A percentile compares a stretch with the other conserved stretches of the same genome.
These are phyloP conservation scores for Micrasema minimum DNA, from an alignment of 1,140 invertebrate species.

Conservation along the genomic window DNA sequence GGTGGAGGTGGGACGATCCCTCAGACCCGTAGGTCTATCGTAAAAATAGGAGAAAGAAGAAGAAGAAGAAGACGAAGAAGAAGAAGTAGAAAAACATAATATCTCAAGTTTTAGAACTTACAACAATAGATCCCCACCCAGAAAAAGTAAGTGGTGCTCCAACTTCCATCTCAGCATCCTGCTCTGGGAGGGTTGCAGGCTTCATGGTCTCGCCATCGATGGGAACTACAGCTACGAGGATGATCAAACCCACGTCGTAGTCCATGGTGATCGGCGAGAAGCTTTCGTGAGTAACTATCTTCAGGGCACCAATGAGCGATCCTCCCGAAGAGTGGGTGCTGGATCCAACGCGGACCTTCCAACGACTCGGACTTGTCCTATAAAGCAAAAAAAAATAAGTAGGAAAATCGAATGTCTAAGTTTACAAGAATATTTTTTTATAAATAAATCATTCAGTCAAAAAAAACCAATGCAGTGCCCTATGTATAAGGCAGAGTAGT, in stretches of 20 bases:
- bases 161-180: slow-evolving; percentile 47
- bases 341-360: slow-evolving; percentile 48
- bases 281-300: slow-evolving; percentile 17
- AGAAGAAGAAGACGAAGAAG: too few relatives aligned
- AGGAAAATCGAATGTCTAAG: too few relatives aligned
- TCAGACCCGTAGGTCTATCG: too few relatives aligned
- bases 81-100: too few relatives aligned
- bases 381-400: slow-evolving; percentile 7
- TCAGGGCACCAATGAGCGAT: background rate
- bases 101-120: too few relatives aligned
- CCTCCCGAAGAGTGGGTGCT: slow-evolving; percentile 39
- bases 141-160: slow-evolving; percentile 56
- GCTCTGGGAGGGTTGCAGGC: slow-evolving; percentile 37
- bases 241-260: slow-evolving; percentile 36
- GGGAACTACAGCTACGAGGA: slow-evolving; percentile 3
- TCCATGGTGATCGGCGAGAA: slow-evolving; percentile 34
- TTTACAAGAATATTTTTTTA: too few relatives aligned
- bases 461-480: too few relatives aligned
- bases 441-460: too few relatives aligned
- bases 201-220: slow-evolving; percentile 2
- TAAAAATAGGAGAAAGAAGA: too few relatives aligned
- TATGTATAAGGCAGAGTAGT: too few relatives aligned
- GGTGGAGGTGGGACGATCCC: too few relatives aligned
- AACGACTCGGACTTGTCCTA: slow-evolving; percentile 26
- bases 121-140: slow-evolving; percentile 59